Conservation (phyloP, 2,797 vertebrate species). For the Poecile montanus region DNA sequence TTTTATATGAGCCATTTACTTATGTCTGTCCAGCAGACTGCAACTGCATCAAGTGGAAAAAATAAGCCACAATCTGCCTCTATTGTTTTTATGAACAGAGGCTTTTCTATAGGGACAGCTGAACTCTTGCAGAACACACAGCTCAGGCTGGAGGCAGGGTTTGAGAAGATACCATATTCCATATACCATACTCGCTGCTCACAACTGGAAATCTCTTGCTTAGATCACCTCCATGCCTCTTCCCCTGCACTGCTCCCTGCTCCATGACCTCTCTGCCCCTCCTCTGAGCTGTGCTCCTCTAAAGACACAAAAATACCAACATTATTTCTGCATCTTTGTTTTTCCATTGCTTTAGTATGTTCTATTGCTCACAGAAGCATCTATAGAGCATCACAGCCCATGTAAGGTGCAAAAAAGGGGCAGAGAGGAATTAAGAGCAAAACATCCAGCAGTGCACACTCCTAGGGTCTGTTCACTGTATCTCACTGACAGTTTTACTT, state of each 20-base stretch:
- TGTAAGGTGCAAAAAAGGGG: background rate
- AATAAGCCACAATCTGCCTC: background rate
- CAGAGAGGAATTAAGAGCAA: background rate
- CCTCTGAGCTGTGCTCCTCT: background rate
- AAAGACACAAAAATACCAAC: fast-evolving
- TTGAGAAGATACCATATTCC: background rate
- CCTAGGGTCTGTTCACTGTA: background rate
- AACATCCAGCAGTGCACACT: fast-evolving
- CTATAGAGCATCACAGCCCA: background rate
- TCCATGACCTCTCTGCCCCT: background rate
- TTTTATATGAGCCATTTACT: background rate
- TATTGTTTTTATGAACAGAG: background rate
- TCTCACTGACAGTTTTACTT: background rate
- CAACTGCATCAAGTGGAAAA: background rate
- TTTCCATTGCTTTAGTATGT: background rate
- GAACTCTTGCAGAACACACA: background rate
- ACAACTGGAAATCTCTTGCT: background rate
- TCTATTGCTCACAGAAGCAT: background rate
- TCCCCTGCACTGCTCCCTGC: background rate
- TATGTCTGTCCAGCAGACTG: background rate
- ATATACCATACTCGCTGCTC: background rate
- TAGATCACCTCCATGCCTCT: background rate
- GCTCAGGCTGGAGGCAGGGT: background rate
- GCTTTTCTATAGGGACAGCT: background rate
- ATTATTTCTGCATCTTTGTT: background rate